Evolutionary conservation across 2,113 vertebrate species (phyloP).

Genomic region (Danio rerio): DNA sequence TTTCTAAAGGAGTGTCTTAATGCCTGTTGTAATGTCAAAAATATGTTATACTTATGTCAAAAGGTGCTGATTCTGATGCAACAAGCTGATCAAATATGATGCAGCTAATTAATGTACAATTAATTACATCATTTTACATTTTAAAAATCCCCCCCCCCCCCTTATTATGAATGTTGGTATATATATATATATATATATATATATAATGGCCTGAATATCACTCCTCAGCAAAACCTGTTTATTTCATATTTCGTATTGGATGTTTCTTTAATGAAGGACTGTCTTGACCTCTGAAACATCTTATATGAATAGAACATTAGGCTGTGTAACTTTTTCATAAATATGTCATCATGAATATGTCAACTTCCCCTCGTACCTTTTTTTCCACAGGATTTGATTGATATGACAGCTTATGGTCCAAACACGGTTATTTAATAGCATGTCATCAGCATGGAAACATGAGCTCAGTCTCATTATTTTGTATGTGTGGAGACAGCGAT

Average conservation of each 20-base stretch:
- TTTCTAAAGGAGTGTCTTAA: no score
- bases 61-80: no score
- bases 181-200: no score
- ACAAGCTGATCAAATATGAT: no score
- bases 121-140: no score
- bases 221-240: neutral
- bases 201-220: neutral
- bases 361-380: neutral
- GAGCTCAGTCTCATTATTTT: constrained; percentile 38
- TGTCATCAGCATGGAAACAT: constrained; percentile 25
- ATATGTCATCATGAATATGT: constrained; percentile 12
- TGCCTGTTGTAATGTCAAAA: no score
- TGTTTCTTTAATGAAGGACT: neutral
- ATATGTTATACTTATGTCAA: no score
- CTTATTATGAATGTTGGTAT: no score
- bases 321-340: neutral
- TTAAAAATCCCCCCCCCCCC: no score
- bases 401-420: constrained; percentile 9
- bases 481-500: constrained; percentile 4
- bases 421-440: constrained; percentile 19
- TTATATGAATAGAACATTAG: neutral
- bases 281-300: neutral
- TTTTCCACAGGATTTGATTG: neutral
- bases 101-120: no score
- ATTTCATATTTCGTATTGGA: neutral